Base-by-base conservation (phyloP, 2,113 vertebrate genomes). In the Vicugna pacos region DNA sequence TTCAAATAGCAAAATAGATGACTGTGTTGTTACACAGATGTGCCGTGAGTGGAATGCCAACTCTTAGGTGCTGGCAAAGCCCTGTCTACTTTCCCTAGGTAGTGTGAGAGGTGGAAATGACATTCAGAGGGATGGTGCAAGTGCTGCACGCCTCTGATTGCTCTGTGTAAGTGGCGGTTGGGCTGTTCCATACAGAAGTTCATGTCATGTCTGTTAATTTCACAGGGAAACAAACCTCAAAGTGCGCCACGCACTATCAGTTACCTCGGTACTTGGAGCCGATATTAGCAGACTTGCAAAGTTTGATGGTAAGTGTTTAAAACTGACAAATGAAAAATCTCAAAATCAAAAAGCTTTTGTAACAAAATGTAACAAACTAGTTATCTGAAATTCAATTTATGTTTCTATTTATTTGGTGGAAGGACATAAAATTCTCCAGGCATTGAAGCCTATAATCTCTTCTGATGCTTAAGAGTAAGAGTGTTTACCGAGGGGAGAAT, bases 151-250 rank as follows among this genome's bases (percentile, higher is more conserved):
- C 1, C 0, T 54, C 48, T 12, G 46, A 20, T 91, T 73, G 58
- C 50, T 93, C 75, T 72, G 16, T 82, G 10, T 77, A 84, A 58
- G 65, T 77, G 26, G 20, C 26, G 54, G 1, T 80, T 77, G 79
- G 42, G 8, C 69, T 91, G 58, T 83, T 94, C 20, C 42, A 8
- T 73, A 62, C 76, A 95, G 94, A 93, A 75, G 65, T 76, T 93
- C n/a, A 83, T 58, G n/a, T 65, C 42, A 3, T 89, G 28, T 93
- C 62, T 42, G 84, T 97, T 97, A 46, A 93, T 97, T 97, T 96
- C 89, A 97, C 97, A 99, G 99, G 81, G 99, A 99, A 93, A 99
- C 98, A 0, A 99, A 99, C 96, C 97, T 99, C 80, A 99, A 99
- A 89, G 99, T 99, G 38, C 98, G 98, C 24, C 98, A 99, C 12